A percentile compares a stretch with the other conserved stretches of the same genome.
phyloP scores from a whole-genome alignment of 2,888 invertebrate species.

The Resseliella maxima region DNA sequence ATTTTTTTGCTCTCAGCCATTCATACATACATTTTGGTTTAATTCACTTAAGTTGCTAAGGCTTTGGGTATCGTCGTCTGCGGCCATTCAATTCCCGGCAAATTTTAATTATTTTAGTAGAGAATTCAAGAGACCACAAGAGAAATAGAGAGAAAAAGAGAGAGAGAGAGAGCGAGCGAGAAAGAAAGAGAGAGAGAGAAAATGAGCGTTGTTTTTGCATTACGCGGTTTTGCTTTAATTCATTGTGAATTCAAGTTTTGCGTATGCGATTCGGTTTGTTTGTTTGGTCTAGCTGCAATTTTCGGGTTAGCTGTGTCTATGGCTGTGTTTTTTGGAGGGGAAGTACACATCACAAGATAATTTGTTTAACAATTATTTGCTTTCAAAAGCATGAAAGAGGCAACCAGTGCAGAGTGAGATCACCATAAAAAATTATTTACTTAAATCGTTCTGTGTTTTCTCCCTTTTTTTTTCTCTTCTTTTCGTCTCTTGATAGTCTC shows the following conservation, averaged over 20 bases:
- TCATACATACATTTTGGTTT: background rate
- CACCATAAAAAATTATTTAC: constrained; percentile 43
- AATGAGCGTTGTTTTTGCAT: background rate
- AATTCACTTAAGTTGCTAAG: constrained; percentile 22
- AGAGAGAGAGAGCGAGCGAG: too few relatives aligned
- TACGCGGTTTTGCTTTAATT: constrained; percentile 42
- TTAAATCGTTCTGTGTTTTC: constrained; percentile 23
- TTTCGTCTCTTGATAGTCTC: background rate
- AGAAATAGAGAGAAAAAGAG: too few relatives aligned
- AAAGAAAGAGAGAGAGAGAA: too few relatives aligned
- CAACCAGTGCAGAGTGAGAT: background rate
- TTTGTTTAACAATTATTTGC: constrained; percentile 48
- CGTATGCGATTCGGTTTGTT: constrained; percentile 22
- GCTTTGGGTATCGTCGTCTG: constrained; percentile 2
- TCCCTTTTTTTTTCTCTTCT: background rate
- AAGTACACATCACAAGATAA: constrained; percentile 47
- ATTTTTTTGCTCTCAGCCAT: constrained; percentile 16
- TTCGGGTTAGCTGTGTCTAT: background rate
- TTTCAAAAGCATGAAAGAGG: constrained; percentile 47
- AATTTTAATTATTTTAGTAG: constrained; percentile 48
- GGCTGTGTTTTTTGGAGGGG: background rate
- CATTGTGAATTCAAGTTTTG: background rate
- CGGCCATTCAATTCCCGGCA: constrained; percentile 42
- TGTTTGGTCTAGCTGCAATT: background rate
- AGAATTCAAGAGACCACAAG: background rate